Conservation (phyloP, 2,888 invertebrate genomes). For the Lochmaea crataegi region DNA sequence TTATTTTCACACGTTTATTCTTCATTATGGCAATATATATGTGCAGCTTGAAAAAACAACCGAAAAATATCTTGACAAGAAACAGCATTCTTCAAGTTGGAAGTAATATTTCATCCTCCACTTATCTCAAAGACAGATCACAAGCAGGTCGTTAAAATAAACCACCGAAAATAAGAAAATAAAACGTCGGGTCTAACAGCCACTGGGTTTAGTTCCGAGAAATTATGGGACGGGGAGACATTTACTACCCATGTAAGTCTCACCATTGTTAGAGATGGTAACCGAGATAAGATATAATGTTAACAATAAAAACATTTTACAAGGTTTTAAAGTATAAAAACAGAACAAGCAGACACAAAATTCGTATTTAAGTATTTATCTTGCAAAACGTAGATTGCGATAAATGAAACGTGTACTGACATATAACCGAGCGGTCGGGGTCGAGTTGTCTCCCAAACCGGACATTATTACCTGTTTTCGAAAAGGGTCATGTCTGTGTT, state of each 20-base stretch:
- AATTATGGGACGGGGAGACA: constrained; percentile 18
- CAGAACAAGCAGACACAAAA: neutral
- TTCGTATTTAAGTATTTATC: too few relatives aligned
- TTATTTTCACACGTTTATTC: neutral
- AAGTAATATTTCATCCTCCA: constrained; percentile 27
- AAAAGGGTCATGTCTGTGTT: too few relatives aligned
- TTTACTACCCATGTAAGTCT: constrained; percentile 7
- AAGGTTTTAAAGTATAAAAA: neutral
- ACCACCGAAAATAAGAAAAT: constrained; percentile 28
- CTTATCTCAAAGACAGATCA: constrained; percentile 28
- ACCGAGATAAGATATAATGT: neutral
- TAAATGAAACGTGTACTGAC: too few relatives aligned
- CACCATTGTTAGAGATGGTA: neutral
- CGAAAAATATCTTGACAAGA: constrained; percentile 8
- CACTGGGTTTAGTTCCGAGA: constrained; percentile 33
- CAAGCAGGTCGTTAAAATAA: constrained; percentile 33
- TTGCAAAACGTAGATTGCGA: too few relatives aligned
- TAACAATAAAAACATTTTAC: neutral
- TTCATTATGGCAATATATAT: neutral
- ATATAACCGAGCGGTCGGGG: too few relatives aligned
- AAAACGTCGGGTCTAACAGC: constrained; percentile 27
- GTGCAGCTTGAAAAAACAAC: neutral
- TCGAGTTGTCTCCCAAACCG: too few relatives aligned
- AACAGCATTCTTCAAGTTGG: constrained; percentile 11
- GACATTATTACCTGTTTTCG: too few relatives aligned